Conservation (phyloP, 2,113 vertebrate species). For the Haemorhous mexicanus region DNA sequence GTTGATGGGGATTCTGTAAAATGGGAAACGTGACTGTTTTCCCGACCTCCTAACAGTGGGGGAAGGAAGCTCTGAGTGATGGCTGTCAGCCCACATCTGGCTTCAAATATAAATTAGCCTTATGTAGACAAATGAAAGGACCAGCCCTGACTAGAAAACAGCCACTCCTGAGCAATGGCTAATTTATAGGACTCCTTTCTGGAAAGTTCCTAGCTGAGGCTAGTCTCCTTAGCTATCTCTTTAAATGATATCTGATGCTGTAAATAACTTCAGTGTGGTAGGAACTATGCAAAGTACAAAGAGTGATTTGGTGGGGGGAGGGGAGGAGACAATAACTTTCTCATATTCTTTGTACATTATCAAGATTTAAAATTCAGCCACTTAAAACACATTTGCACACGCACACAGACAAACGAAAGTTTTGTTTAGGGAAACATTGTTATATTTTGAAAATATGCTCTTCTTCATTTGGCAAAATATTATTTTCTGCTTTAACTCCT, state of each 20-base stretch:
- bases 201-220: slow-evolving; percentile 79
- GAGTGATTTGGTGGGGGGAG: slow-evolving; percentile 31
- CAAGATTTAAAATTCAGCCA: slow-evolving; percentile 50
- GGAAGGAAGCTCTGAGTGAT: slow-evolving; percentile 89
- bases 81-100: slow-evolving; percentile 99
- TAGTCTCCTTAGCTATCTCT: slow-evolving; percentile 74
- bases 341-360: slow-evolving; percentile 49
- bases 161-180: slow-evolving; percentile 76
- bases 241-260: slow-evolving; percentile 76
- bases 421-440: slow-evolving; percentile 18
- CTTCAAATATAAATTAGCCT: slow-evolving; percentile 98
- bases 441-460: slow-evolving; percentile 32
- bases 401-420: neutral
- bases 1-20: slow-evolving; percentile 95
- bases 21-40: slow-evolving; percentile 90
- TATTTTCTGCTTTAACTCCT: slow-evolving; percentile 31
- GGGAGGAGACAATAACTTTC: slow-evolving; percentile 60
- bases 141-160: slow-evolving; percentile 75
- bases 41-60: slow-evolving; percentile 83
- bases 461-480: neutral
- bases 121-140: slow-evolving; percentile 97
- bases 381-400: neutral
- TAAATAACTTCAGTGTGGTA: slow-evolving; percentile 72
- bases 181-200: slow-evolving; percentile 81
- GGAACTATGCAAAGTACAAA: slow-evolving; percentile 55